Base-by-base conservation (phyloP, 2,797 vertebrate species). In the Galaxias olidus region DNA sequence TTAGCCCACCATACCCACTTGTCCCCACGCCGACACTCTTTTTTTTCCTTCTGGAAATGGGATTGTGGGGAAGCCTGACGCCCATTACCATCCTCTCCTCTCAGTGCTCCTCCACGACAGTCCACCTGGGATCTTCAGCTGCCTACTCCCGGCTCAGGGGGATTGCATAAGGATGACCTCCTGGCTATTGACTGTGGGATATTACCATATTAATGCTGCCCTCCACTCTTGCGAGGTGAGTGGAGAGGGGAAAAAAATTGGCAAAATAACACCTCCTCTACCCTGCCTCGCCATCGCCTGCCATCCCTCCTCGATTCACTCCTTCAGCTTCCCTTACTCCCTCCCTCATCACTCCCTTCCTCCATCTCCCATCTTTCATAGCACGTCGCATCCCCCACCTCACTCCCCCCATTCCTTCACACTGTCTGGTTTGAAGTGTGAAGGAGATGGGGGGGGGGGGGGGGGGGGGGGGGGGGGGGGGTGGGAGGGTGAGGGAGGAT, bases 191-290 rank as follows among this genome's bases (percentile, higher is more conserved):
- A 83, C 85, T 79, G 62, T 72, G 83, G 76, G 72, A 74, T 79
- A 90, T 91, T 88, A 86, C 72, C 88, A 88, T 90, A 89, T 88
- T 86, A 89, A 89, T 89, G 75, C 78, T 71, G 76, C 80, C 54
- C 82, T 83, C 77, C 72, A 77, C 77, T 81, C 71, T 76, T 48
- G 69, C 8, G 18, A n/a, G 73, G 74, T 69, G 71, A 86, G 79
- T 82, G 76, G 76, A 85, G 83, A 87, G n/a, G n/a, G n/a, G n/a
- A n/a, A n/a, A 81, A 66, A 64, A 62, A 64, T 30, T 59, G 59
- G 65, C 59, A 66, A 66, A 76, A 72, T 74, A 66, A 63, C 56
- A 72, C 65, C 65, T 70, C 61, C 40, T 58, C 15, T 17, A 43
- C 40, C 45, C 53, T 41, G 30, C 41, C 63, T 54, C 17, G 5